Percentiles rank a stretch among this genome's conserved stretches.
Conservation (phyloP, 2,797 vertebrate genomes). For the Rhinatrema bivittatum region DNA sequence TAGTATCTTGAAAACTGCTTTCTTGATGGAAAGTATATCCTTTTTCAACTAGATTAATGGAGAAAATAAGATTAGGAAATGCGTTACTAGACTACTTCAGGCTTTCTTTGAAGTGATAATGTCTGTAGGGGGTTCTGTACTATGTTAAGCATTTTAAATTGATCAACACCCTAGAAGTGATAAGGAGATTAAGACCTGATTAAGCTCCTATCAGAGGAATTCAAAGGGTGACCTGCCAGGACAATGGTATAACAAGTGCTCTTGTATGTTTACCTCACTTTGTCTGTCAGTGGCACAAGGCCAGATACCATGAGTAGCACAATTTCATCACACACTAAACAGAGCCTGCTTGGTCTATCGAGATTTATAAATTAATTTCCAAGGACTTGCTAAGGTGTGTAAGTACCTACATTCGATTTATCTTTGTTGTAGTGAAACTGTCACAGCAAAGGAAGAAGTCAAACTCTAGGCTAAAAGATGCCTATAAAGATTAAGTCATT, state of each 20-base stretch:
- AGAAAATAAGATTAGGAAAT: constrained; percentile 20
- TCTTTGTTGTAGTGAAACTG: constrained; percentile 28
- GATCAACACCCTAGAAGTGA: constrained; percentile 57
- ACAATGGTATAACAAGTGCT: constrained; percentile 42
- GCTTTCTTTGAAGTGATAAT: constrained; percentile 56
- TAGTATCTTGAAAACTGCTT: constrained; percentile 2
- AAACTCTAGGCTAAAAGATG: constrained; percentile 38
- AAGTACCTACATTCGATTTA: constrained; percentile 22
- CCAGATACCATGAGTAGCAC: constrained; percentile 53
- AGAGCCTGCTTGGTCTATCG: constrained; percentile 12
- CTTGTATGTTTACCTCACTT: constrained; percentile 32
- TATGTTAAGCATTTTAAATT: constrained; percentile 59
- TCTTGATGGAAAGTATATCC: constrained; percentile 12
- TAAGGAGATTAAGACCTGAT: constrained; percentile 76
- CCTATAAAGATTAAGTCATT: constrained; percentile 47
- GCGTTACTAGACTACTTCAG: constrained; percentile 42
- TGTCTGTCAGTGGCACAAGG: constrained; percentile 53
- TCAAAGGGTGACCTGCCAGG: constrained; percentile 62
- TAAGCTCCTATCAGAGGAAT: constrained; percentile 72
- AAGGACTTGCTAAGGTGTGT: constrained; percentile 28
- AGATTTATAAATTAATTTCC: constrained; percentile 34
- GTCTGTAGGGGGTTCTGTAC: constrained; percentile 54
- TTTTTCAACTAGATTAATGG: constrained; percentile 48
- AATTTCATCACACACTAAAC: constrained; percentile 43
- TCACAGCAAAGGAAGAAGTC: constrained; percentile 35